Conservation (phyloP, 2,888 invertebrate genomes). For the Drosophila nigritarsus region DNA sequence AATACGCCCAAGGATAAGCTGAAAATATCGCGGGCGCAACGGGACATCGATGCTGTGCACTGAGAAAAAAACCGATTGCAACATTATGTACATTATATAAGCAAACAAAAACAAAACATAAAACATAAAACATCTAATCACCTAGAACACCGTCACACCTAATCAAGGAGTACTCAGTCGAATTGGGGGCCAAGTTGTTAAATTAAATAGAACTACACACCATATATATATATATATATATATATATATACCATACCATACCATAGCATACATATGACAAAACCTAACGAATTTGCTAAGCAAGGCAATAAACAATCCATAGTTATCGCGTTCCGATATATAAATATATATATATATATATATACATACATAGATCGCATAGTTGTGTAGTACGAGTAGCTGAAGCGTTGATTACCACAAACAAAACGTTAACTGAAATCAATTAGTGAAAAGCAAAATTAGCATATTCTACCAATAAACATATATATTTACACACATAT, state of each 20-base stretch:
- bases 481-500: conserved; percentile 31
- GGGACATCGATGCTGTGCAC: conserved; percentile 94
- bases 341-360: neutral
- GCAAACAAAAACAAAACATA: conserved; percentile 24
- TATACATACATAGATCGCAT: conserved; percentile 17
- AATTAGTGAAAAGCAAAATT: conserved; percentile 70
- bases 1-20: conserved; percentile 97
- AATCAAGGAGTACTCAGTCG: conserved; percentile 52
- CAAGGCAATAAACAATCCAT: conserved; percentile 73
- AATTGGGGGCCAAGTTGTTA: conserved; percentile 72
- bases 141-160: conserved; percentile 7
- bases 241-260: too few species aligned
- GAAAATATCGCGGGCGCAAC: conserved; percentile 97
- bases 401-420: conserved; percentile 41
- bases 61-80: conserved; percentile 82
- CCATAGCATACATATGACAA: conserved; percentile 39
- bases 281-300: conserved; percentile 81
- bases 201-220: conserved; percentile 50
- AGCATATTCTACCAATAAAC: conserved; percentile 47
- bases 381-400: conserved; percentile 40
- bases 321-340: conserved; percentile 54
- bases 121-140: conserved; percentile 33
- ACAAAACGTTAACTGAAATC: conserved; percentile 65
- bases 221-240: conserved; percentile 32
- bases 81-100: conserved; percentile 54